phyloP scores from a whole-genome alignment of 2,888 invertebrate species.

The Erynnis tages region DNA sequence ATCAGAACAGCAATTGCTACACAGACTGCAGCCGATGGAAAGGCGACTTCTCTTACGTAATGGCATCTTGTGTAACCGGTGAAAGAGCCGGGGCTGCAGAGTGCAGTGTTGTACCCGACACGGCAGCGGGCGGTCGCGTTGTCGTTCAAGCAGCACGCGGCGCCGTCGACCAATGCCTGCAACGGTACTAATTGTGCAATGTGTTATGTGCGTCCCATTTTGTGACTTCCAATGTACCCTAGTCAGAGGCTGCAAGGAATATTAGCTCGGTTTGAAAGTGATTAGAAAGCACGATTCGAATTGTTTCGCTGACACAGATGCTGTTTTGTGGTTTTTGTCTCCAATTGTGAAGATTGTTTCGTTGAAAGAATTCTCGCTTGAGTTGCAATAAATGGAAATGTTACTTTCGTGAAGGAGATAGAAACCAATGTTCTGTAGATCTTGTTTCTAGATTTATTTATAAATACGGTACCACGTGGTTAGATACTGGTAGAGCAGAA shows the following conservation, averaged over 20 bases:
- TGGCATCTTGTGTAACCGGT: conserved; percentile 64
- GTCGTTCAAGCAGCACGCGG: background rate
- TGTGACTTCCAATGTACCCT: background rate
- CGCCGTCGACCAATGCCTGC: background rate
- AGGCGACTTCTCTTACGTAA: conserved; percentile 67
- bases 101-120: conserved; percentile 58
- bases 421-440: too few relatives aligned
- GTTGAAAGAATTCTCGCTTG: too few relatives aligned
- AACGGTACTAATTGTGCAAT: conserved; percentile 7
- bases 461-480: too few relatives aligned
- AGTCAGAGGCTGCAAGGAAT: background rate
- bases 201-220: conserved; percentile 20
- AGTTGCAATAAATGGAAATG: too few relatives aligned
- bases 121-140: conserved; percentile 50
- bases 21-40: conserved; percentile 61
- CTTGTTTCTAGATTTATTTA: too few relatives aligned
- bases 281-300: conserved; percentile 11
- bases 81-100: conserved; percentile 54
- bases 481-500: too few relatives aligned
- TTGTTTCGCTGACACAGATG: conserved; percentile 2
- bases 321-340: background rate
- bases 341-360: background rate
- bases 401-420: too few relatives aligned
- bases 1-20: conserved; percentile 51
- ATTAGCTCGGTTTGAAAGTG: conserved; percentile 1